Base-by-base conservation (phyloP, 2,797 vertebrate species). In the Paratrypauchen microcephalus region DNA sequence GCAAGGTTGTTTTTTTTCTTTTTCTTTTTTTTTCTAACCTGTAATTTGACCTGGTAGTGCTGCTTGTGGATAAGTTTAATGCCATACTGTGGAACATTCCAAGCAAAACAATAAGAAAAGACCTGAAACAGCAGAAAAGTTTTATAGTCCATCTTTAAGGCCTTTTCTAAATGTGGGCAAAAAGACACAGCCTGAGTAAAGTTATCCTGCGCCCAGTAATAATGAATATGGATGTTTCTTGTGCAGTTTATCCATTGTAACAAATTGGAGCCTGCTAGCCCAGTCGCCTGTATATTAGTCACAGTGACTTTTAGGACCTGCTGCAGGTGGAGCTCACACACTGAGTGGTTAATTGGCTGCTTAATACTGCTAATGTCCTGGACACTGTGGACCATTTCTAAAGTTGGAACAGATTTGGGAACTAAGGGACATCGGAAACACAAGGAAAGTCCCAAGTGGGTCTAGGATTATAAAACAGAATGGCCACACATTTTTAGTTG, bases 301-400 rank as follows among this genome's bases (percentile, higher is more conserved):
- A 7, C n/a, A 24, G 21, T 63, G 41, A 45, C 41, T 45, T 45
- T 45, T 45, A 45, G 28, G 24, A 16, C 4, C 28, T 32, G 57
- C 59, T 39, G 19, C 32, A 61, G 32, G n/a, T 61, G n/a, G 8
- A 39, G 59, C 59, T 61, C 32, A 2, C 59, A 39, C 58, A 61
- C 32, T 39, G 32, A 39, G 58, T 39, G n/a, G 19, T 61, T 61
- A 61, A 61, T 61, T 21, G 19, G 19, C 59, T 61, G 59, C 9
- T 39, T 61, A 61, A 61, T 39, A 32, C 59, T 12, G 8, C 59
- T 39, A 61, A 61, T 61, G 59, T n/a, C 19, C 32, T 30, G 19
- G 30, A 60, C 30, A 36, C 28, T 36, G 18, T 5, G 2, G 30
- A 36, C 30, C 3, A 60, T 32, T 32, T 39, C 19, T 61, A 39